Conservation (phyloP, 2,113 vertebrate species). For the Chlorodrepanis virens region DNA sequence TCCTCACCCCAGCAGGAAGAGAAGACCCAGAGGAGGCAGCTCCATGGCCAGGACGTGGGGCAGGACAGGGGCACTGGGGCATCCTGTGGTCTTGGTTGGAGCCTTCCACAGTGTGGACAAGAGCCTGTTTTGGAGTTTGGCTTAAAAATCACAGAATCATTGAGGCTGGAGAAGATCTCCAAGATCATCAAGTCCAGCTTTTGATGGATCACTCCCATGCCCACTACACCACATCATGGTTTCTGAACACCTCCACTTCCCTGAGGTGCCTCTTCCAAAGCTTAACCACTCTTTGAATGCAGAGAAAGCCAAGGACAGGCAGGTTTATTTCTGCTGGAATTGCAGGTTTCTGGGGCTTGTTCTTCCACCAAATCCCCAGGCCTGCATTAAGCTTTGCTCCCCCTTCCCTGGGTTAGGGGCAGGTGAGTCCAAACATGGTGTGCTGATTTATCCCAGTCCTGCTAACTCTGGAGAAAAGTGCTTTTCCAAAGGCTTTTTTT, state of each 20-base stretch:
- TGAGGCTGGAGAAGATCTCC: neutral
- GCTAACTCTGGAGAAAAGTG: neutral
- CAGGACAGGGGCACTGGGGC: neutral
- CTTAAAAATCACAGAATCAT: neutral
- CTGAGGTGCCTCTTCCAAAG: neutral
- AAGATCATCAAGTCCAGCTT: neutral
- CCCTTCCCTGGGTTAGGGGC: neutral
- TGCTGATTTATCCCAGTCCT: neutral
- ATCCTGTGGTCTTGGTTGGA: accelerated
- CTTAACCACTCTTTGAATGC: neutral
- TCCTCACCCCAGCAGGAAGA: neutral
- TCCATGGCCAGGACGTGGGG: accelerated
- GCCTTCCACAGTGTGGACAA: neutral
- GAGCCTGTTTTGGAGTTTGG: neutral
- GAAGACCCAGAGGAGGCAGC: neutral
- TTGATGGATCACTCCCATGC: neutral
- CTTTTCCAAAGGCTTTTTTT: neutral
- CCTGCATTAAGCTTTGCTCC: neutral
- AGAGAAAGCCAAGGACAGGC: neutral
- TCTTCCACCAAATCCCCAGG: neutral
- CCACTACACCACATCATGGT: neutral
- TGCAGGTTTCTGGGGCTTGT: neutral
- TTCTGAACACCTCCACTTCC: neutral
- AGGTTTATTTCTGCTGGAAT: neutral
- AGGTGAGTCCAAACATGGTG: accelerated